Conservation (phyloP, 2,797 vertebrate species). For the Poeciliopsis turneri region DNA sequence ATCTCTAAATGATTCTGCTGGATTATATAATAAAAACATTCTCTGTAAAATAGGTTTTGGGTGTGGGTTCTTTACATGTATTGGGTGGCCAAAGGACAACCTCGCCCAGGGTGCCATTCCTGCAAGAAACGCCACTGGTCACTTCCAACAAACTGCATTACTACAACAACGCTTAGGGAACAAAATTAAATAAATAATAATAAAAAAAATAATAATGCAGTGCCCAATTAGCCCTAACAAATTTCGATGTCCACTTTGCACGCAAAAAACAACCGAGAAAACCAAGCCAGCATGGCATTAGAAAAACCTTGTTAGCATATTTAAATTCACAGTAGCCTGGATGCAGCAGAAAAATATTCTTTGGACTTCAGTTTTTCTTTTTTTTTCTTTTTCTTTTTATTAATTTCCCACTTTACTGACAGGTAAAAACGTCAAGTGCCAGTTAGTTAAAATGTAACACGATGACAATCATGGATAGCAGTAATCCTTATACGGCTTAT, state of each 20-base stretch:
- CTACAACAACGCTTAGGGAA: slow-evolving; percentile 45
- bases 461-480: slow-evolving; percentile 73
- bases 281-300: slow-evolving; percentile 77
- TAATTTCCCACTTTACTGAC: slow-evolving; percentile 80
- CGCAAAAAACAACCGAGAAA: slow-evolving; percentile 72
- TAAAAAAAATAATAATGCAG: slow-evolving; percentile 49
- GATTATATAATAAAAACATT: neutral
- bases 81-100: neutral
- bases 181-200: slow-evolving; percentile 3
- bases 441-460: slow-evolving; percentile 71
- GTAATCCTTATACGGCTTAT: slow-evolving; percentile 63
- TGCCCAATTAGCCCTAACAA: slow-evolving; percentile 66
- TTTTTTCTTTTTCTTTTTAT: slow-evolving; percentile 9
- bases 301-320: slow-evolving; percentile 88
- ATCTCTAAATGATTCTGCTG: neutral
- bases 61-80: neutral
- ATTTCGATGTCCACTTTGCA: slow-evolving; percentile 62
- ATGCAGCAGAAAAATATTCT: slow-evolving; percentile 99
- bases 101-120: neutral
- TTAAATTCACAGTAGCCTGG: slow-evolving; percentile 96
- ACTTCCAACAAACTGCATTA: slow-evolving; percentile 52
- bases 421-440: slow-evolving; percentile 83
- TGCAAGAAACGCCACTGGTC: slow-evolving; percentile 30
- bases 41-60: neutral
- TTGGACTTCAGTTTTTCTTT: slow-evolving; percentile 89